Conservation (phyloP, 2,888 invertebrate species). For the Troides aeacus region DNA sequence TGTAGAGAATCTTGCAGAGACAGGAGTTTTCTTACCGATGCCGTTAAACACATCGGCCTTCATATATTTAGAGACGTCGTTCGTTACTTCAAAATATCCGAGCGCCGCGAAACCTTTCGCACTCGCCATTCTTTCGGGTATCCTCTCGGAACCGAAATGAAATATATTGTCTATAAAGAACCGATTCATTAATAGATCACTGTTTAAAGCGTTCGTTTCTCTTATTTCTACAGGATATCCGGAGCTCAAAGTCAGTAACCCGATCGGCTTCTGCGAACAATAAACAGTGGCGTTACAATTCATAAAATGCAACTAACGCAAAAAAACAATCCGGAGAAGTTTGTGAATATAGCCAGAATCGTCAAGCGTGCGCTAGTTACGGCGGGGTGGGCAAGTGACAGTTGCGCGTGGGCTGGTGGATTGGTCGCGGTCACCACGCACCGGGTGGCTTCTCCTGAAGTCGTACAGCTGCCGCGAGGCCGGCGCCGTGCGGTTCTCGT, state of each 20-base stretch:
- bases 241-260: slow-evolving; percentile 83
- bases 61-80: slow-evolving; percentile 87
- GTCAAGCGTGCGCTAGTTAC: too few relatives aligned
- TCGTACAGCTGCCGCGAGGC: slow-evolving; percentile 18
- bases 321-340: not conserved
- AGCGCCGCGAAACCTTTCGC: slow-evolving; percentile 95
- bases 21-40: slow-evolving; percentile 87
- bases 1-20: slow-evolving; percentile 87
- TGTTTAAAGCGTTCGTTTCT: slow-evolving; percentile 87
- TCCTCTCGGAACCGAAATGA: slow-evolving; percentile 90
- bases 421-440: not conserved
- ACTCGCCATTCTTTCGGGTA: slow-evolving; percentile 94
- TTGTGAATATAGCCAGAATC: not conserved
- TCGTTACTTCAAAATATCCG: slow-evolving; percentile 90
- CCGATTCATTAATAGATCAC: slow-evolving; percentile 59
- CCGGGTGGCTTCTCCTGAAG: slow-evolving; percentile 19
- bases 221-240: slow-evolving; percentile 88
- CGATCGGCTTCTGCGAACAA: slow-evolving; percentile 67
- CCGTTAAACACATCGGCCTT: slow-evolving; percentile 87
- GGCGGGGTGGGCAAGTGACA: too few relatives aligned
- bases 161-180: slow-evolving; percentile 59
- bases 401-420: not conserved
- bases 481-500: slow-evolving; percentile 22
- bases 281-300: not conserved
- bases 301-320: not conserved